phyloP scores from a whole-genome alignment of 2,113 vertebrate genomes.

The Oreocharis arfaki region DNA sequence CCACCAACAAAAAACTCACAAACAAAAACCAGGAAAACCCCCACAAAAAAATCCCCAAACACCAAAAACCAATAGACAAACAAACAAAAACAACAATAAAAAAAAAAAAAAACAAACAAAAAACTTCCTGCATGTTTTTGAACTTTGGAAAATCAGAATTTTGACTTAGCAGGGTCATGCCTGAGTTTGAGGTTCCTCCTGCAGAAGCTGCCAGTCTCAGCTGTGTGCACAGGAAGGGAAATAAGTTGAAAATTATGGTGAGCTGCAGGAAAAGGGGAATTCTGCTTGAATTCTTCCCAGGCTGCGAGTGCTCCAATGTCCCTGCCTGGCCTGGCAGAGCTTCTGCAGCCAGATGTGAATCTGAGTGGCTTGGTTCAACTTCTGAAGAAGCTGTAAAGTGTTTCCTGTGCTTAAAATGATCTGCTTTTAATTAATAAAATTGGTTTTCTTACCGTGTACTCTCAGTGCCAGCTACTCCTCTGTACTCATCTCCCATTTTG shows the following conservation, averaged over 20 bases:
- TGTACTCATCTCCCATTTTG: background rate
- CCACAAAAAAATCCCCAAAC: background rate
- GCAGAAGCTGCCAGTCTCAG: background rate
- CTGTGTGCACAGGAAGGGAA: background rate
- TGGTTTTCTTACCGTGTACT: rapidly evolving
- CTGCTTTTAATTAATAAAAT: background rate
- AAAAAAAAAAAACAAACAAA: background rate
- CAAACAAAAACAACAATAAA: background rate
- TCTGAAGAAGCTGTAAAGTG: background rate
- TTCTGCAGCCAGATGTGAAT: background rate
- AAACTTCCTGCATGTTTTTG: background rate
- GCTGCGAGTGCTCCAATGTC: background rate
- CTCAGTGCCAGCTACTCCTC: background rate
- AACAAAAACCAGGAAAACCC: background rate
- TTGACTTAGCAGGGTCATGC: background rate
- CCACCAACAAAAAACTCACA: background rate
- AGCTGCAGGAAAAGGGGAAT: background rate
- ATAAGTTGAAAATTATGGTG: rapidly evolving
- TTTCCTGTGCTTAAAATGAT: background rate
- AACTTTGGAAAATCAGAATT: background rate
- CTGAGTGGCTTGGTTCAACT: background rate
- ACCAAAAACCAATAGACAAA: background rate
- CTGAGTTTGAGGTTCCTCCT: background rate
- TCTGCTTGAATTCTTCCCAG: background rate
- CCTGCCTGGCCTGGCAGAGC: background rate